phyloP scores from a whole-genome alignment of 2,888 invertebrate genomes.

The Aphodius sticticus region DNA sequence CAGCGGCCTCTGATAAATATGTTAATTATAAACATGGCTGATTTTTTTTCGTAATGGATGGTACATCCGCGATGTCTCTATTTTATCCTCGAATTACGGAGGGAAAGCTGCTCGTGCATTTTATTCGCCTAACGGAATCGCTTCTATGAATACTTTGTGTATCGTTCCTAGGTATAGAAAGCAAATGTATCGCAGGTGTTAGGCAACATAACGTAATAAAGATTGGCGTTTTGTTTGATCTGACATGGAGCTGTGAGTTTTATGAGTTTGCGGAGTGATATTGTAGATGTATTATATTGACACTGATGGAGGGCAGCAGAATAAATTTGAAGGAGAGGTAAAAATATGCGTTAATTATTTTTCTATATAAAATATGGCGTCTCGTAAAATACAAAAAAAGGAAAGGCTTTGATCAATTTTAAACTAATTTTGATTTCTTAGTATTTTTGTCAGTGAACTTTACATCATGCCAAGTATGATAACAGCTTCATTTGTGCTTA shows the following conservation, averaged over 20 bases:
- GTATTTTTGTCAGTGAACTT: too few species aligned
- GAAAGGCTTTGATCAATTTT: too few species aligned
- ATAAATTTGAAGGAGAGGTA: background rate
- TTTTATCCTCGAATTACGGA: background rate
- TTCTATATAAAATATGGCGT: too few species aligned
- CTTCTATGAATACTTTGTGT: background rate
- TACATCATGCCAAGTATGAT: too few species aligned
- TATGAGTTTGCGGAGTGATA: background rate
- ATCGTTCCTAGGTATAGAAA: background rate
- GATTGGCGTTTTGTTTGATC: background rate
- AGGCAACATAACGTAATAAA: constrained; percentile 4
- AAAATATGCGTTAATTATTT: too few species aligned
- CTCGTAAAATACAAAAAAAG: too few species aligned
- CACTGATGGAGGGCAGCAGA: background rate
- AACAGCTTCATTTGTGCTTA: too few species aligned
- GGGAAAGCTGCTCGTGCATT: background rate
- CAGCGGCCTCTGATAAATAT: background rate
- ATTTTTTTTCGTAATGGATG: background rate
- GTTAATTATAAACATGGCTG: background rate
- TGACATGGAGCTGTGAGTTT: background rate
- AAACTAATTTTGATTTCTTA: too few species aligned
- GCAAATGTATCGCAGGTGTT: constrained; percentile 4
- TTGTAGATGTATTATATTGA: background rate
- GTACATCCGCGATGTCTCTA: background rate
- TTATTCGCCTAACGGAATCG: background rate